Evolutionary conservation across 2,888 invertebrate genomes (phyloP).

Genomic region (Apotomis betuletana): DNA sequence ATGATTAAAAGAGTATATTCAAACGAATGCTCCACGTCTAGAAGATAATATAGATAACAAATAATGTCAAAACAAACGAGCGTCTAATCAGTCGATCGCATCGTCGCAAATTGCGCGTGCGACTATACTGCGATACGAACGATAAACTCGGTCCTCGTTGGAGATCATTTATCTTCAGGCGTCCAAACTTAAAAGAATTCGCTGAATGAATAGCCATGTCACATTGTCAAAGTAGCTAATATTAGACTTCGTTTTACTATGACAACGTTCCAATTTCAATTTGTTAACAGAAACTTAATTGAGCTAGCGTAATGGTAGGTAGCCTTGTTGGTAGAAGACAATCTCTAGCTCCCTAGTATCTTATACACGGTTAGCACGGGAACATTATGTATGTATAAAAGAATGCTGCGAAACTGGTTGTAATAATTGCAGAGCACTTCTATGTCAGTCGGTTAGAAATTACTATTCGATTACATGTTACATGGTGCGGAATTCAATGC

Average conservation of each 20-base stretch:
- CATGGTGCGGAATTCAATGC: slow-evolving; percentile 21
- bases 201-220: too few species aligned
- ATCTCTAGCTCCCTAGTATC: slow-evolving; percentile 3
- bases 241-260: too few species aligned
- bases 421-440: slow-evolving; percentile 16
- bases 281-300: too few species aligned
- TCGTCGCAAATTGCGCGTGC: slow-evolving; percentile 48
- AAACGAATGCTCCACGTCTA: background rate
- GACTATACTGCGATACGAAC: slow-evolving; percentile 45
- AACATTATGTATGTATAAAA: slow-evolving; percentile 2
- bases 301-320: background rate
- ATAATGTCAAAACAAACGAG: slow-evolving; percentile 51
- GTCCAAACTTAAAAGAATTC: background rate
- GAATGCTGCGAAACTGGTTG: slow-evolving; percentile 26
- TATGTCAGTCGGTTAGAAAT: slow-evolving; percentile 29
- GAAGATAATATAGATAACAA: slow-evolving; percentile 43
- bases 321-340: slow-evolving; percentile 18
- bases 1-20: background rate
- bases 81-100: slow-evolving; percentile 49
- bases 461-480: slow-evolving; percentile 16
- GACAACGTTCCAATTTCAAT: too few species aligned
- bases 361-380: slow-evolving; percentile 4
- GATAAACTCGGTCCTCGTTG: slow-evolving; percentile 45
- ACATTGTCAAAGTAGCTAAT: too few species aligned
- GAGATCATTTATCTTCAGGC: slow-evolving; percentile 20